These are phyloP conservation scores for Cecidostiba fungosa DNA, from an alignment of 2,888 invertebrate species.

Conservation along the genomic window DNA sequence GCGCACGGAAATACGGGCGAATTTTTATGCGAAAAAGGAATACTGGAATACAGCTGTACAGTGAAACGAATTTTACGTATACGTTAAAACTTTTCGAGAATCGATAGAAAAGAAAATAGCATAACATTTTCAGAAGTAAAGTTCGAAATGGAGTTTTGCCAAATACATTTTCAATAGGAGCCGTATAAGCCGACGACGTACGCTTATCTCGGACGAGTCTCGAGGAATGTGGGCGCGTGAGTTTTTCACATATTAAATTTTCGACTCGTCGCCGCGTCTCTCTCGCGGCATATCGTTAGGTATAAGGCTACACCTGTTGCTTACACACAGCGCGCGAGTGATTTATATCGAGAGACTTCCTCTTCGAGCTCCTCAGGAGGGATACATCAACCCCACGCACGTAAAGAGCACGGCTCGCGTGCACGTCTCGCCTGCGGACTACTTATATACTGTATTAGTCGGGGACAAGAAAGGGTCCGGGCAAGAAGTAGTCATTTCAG, in stretches of 20 bases:
- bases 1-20: background rate
- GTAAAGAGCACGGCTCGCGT: slow-evolving; percentile 35
- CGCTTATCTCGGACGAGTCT: background rate
- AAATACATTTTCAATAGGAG: slow-evolving; percentile 3
- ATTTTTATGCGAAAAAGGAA: background rate
- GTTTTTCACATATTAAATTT: slow-evolving; percentile 55
- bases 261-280: slow-evolving; percentile 22
- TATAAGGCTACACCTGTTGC: slow-evolving; percentile 75
- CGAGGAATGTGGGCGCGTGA: slow-evolving; percentile 1
- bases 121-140: background rate
- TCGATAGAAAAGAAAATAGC: slow-evolving; percentile 2
- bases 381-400: slow-evolving; percentile 62
- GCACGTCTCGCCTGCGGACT: slow-evolving; percentile 32
- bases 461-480: background rate
- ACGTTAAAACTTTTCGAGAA: background rate
- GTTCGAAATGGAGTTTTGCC: background rate
- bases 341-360: slow-evolving; percentile 54
- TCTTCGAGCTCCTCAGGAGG: slow-evolving; percentile 60
- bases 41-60: background rate
- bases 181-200: background rate
- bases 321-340: slow-evolving; percentile 62
- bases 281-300: slow-evolving; percentile 67
- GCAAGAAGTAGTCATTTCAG: background rate
- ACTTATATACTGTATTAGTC: slow-evolving; percentile 49
- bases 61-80: background rate